phyloP scores from a whole-genome alignment of 2,888 invertebrate genomes.

The Monochamus alternatus region DNA sequence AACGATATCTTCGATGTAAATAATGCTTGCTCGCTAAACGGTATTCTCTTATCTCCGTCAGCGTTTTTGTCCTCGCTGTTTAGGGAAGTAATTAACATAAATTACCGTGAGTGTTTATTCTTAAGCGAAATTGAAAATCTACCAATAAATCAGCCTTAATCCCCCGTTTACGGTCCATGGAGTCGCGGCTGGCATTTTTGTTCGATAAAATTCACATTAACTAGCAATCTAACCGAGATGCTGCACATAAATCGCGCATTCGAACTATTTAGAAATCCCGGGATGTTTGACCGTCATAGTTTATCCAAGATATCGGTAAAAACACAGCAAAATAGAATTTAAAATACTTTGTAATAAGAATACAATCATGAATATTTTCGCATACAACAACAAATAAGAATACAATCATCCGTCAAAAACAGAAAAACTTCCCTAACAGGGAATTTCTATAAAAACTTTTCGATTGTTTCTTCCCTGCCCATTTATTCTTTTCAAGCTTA shows the following conservation, averaged over 20 bases:
- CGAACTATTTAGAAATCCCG: background rate
- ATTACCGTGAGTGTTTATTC: slow-evolving; percentile 43
- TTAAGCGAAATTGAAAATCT: slow-evolving; percentile 43
- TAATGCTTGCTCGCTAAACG: background rate
- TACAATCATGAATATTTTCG: too few relatives aligned
- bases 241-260: slow-evolving; percentile 8
- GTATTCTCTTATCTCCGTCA: background rate
- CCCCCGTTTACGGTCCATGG: slow-evolving; percentile 47
- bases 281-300: too few relatives aligned
- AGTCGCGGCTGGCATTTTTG: slow-evolving; percentile 40
- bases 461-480: background rate
- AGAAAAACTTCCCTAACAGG: background rate
- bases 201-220: slow-evolving; percentile 40
- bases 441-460: background rate
- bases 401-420: background rate
- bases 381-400: too few relatives aligned
- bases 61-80: slow-evolving; percentile 24
- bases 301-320: too few relatives aligned
- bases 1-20: background rate
- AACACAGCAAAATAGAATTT: too few relatives aligned
- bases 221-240: slow-evolving; percentile 14
- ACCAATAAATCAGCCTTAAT: slow-evolving; percentile 47
- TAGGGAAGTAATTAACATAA: slow-evolving; percentile 39
- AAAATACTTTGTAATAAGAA: too few relatives aligned
- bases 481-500: background rate